phyloP scores from a whole-genome alignment of 1,140 invertebrate species.

The Chironomus striatipennis region DNA sequence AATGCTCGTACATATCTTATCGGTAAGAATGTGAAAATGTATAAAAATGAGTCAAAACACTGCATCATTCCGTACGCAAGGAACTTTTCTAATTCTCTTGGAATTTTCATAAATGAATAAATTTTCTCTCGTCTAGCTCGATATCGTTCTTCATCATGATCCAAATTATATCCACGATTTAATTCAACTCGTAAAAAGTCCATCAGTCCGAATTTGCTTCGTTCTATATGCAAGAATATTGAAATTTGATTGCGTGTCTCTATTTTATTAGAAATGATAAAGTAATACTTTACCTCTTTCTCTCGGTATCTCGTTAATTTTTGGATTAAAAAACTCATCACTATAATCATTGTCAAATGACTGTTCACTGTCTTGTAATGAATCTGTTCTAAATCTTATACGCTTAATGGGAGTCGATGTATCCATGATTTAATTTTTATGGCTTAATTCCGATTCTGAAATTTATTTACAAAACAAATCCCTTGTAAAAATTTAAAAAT shows the following conservation, averaged over 20 bases:
- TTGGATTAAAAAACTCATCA: background rate
- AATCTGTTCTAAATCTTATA: conserved; percentile 17
- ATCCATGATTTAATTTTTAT: background rate
- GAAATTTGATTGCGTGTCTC: conserved; percentile 16
- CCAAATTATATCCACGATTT: conserved; percentile 80
- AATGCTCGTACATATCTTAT: conserved; percentile 80
- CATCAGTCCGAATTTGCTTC: conserved; percentile 46
- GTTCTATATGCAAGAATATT: conserved; percentile 34
- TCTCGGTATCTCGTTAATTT: conserved; percentile 14
- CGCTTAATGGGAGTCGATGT: background rate
- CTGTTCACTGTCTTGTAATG: conserved; percentile 2
- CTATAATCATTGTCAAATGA: background rate
- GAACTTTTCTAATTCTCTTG: conserved; percentile 85
- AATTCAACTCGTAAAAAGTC: conserved; percentile 80
- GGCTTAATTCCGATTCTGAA: no score
- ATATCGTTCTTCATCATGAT: conserved; percentile 91
- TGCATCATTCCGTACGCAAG: conserved; percentile 94
- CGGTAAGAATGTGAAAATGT: conserved; percentile 96
- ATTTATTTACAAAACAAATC: no score
- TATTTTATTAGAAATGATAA: background rate
- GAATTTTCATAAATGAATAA: conserved; percentile 95
- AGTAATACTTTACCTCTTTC: conserved; percentile 16
- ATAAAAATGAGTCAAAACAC: conserved; percentile 97
- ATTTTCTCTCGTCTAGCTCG: conserved; percentile 89
- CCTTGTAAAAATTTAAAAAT: no score